These are phyloP conservation scores for Enteromius radiatus DNA, from an alignment of 2,797 vertebrate genomes.

Conservation along the genomic window DNA sequence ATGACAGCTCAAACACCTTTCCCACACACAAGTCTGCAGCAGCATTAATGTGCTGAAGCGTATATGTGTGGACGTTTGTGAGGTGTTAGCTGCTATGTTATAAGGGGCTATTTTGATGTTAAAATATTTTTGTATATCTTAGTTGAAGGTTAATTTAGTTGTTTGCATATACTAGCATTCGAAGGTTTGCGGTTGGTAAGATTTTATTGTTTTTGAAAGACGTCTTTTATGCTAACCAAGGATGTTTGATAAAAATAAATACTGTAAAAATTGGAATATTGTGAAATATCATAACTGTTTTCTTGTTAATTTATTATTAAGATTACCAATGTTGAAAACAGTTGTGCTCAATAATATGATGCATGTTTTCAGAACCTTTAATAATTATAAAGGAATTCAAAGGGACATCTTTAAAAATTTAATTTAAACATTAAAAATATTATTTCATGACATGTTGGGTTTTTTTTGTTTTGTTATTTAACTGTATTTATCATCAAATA, in stretches of 20 bases:
- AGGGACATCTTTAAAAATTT: too few relatives aligned
- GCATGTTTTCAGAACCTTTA: too few relatives aligned
- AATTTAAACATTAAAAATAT: neutral
- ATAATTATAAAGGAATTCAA: too few relatives aligned
- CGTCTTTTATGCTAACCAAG: neutral
- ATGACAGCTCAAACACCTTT: conserved; percentile 28
- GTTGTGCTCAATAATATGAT: too few relatives aligned
- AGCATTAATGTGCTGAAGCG: neutral
- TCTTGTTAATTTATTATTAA: neutral
- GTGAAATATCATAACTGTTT: neutral
- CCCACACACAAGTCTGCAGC: neutral
- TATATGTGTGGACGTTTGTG: neutral
- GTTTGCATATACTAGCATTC: neutral
- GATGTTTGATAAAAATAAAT: neutral
- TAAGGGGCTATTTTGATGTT: neutral
- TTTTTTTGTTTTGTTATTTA: too few relatives aligned
- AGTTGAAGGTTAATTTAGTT: neutral
- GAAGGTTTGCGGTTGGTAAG: neutral
- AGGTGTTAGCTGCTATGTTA: neutral
- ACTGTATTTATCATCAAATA: neutral
- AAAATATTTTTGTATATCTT: neutral
- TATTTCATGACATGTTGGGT: neutral
- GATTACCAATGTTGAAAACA: neutral
- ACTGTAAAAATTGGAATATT: neutral
- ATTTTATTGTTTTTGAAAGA: neutral